phyloP scores from a whole-genome alignment of 53 echinoderm and acorn worm genomes.

The Crossaster papposus region DNA sequence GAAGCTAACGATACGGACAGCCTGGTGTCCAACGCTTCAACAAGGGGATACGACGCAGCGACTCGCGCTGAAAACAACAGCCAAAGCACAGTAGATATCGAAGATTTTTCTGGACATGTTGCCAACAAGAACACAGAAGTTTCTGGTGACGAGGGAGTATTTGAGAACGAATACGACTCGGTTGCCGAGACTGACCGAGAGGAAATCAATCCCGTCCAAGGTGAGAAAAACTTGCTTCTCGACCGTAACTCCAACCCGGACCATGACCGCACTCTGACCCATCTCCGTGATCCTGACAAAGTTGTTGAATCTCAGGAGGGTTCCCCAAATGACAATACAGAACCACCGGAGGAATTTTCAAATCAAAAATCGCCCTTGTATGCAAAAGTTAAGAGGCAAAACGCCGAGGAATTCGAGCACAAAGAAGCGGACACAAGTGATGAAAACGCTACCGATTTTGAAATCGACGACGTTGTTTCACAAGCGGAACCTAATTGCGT shows the following conservation, averaged over 20 bases:
- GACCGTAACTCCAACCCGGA: not conserved
- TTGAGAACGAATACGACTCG: conserved; percentile 29
- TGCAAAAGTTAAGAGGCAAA: conserved; percentile 25
- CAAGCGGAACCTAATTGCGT: conserved; percentile 6
- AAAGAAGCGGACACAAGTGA: not conserved
- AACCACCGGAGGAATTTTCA: not conserved
- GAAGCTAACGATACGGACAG: conserved; percentile 19
- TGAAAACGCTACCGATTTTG: not conserved
- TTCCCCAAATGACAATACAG: not conserved
- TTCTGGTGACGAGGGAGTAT: not conserved
- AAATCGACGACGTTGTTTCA: not conserved
- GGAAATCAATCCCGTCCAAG: not conserved
- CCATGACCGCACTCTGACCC: not conserved
- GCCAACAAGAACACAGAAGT: not conserved
- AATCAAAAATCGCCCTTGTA: not conserved
- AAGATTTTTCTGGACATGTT: not conserved
- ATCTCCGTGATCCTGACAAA: not conserved
- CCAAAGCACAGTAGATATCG: conserved; percentile 5
- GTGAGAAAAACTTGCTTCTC: not conserved
- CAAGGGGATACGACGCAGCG: not conserved
- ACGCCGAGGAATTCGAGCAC: not conserved
- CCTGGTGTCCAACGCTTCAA: not conserved
- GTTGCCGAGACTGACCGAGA: conserved; percentile 16
- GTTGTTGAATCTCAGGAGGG: not conserved
- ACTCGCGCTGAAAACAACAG: not conserved